Conservation (phyloP, 2,888 invertebrate genomes). For the Rhorus exstirpatorius region DNA sequence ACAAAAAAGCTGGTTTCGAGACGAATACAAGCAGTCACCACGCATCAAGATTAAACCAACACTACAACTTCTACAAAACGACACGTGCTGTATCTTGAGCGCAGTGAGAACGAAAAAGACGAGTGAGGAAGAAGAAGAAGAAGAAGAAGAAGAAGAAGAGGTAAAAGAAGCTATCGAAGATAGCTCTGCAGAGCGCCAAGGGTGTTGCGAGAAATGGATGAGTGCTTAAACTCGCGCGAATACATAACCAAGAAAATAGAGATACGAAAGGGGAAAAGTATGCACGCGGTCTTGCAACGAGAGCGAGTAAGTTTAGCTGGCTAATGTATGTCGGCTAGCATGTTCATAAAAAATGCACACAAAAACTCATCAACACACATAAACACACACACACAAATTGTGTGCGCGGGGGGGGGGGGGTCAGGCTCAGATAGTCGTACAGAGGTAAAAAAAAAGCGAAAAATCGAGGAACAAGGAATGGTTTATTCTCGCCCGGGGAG, state of each 20-base stretch:
- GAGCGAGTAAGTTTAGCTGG: conserved; percentile 37
- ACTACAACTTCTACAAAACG: too few species aligned
- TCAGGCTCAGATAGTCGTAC: conserved; percentile 48
- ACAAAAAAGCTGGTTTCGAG: too few species aligned
- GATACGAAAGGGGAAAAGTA: conserved; percentile 26
- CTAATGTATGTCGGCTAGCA: conserved; percentile 23
- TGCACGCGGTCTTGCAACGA: not conserved
- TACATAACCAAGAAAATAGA: conserved; percentile 25
- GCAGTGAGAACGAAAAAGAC: too few species aligned
- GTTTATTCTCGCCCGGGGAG: conserved; percentile 71
- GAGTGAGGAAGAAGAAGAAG: too few species aligned
- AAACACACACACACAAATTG: not conserved
- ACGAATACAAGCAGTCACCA: too few species aligned
- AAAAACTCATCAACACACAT: not conserved
- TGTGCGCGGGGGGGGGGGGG: conserved; percentile 62
- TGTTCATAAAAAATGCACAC: conserved; percentile 40
- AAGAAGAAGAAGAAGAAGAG: too few species aligned
- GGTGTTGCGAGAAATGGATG: conserved; percentile 1
- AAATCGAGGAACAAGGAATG: conserved; percentile 71
- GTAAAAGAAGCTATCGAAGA: too few species aligned
- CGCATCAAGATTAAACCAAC: too few species aligned
- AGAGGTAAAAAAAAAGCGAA: conserved; percentile 55
- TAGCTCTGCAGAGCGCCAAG: too few species aligned
- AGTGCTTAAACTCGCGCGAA: conserved; percentile 7
- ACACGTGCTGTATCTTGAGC: too few species aligned